Evolutionary conservation across 2,888 invertebrate genomes (phyloP), one percentile per base, ranked within the genome.

Genomic region (Hypolimnas misippus): DNA sequence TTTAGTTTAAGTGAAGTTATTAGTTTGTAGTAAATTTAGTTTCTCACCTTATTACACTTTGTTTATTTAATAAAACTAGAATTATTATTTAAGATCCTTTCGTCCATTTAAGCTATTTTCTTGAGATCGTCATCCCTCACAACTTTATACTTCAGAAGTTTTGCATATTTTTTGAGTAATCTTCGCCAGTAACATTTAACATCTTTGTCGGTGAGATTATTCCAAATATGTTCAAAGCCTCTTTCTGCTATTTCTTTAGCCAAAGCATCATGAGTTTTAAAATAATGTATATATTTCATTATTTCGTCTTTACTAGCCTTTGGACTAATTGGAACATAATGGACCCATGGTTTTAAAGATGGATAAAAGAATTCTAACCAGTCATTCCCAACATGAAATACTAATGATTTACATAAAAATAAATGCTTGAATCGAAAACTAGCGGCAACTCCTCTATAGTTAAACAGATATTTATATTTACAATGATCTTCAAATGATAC

Each of bases 371-470:
- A 99, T 89, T 99, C 99, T 40, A 94, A 89, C 98, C 98, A 99
- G 69, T 98, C 97, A 72, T 96, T 93, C 0, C 98, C 98, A 1
- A 98, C 98, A 83, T 99, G 98, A 77, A 98, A 97, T 0, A 99
- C 97, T 40, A 98, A 85, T 0, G 98, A 98, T 73, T 96, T 95
- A 81, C 99, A 99, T 0, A 99, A 89, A 76, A 99, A 97, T 44
- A 99, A 93, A 88, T 99, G 98, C 82, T 98, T 98, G 57, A 98
- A 95, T n/a, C 99, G 94, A 79, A 99, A 99, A 83, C 98, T 98
- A 8, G 99, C 99, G 2, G 99, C 98, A 0, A 99, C 98, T 1
- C 99, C 99, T 70, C 98, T 94, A 81, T 97, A 99, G 91, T 99
- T 99, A 81, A 99, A 98, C 42, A 99, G 92, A 83, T 97, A 99